Conservation (phyloP, 2,113 vertebrate species). For the Illadopsis cleaveri region DNA sequence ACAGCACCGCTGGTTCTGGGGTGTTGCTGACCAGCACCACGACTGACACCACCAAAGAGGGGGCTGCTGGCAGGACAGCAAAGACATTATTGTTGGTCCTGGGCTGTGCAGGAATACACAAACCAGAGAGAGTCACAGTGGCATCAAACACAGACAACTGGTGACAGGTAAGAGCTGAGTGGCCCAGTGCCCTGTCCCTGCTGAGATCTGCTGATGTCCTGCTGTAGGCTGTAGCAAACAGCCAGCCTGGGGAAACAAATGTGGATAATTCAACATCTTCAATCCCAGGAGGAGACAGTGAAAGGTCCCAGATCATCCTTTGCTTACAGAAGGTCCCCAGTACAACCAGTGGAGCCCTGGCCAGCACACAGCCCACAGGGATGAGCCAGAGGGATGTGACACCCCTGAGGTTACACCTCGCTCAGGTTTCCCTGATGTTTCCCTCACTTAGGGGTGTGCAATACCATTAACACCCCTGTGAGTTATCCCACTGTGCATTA, state of each 20-base stretch:
- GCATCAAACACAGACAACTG: neutral
- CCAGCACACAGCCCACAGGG: neutral
- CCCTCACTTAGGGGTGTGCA: neutral
- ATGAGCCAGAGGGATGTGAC: neutral
- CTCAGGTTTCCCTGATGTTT: neutral
- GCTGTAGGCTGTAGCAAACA: too few relatives aligned
- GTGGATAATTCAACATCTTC: neutral
- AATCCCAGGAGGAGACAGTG: neutral
- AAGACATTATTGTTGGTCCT: rapidly evolving
- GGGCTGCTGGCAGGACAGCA: neutral
- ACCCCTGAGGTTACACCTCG: neutral
- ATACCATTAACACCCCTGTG: neutral
- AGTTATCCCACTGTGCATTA: neutral
- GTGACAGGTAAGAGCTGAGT: neutral
- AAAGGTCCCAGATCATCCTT: neutral
- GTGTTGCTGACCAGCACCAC: rapidly evolving
- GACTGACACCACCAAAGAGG: rapidly evolving
- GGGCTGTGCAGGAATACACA: rapidly evolving
- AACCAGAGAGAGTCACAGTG: neutral
- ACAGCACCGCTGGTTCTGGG: neutral
- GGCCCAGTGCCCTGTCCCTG: rapidly evolving
- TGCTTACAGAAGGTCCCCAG: neutral
- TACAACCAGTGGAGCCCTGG: neutral
- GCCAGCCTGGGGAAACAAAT: neutral
- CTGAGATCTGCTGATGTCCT: too few relatives aligned